Evolutionary conservation across 2,888 invertebrate species (phyloP).

Genomic region (Rhorus exstirpatorius): DNA sequence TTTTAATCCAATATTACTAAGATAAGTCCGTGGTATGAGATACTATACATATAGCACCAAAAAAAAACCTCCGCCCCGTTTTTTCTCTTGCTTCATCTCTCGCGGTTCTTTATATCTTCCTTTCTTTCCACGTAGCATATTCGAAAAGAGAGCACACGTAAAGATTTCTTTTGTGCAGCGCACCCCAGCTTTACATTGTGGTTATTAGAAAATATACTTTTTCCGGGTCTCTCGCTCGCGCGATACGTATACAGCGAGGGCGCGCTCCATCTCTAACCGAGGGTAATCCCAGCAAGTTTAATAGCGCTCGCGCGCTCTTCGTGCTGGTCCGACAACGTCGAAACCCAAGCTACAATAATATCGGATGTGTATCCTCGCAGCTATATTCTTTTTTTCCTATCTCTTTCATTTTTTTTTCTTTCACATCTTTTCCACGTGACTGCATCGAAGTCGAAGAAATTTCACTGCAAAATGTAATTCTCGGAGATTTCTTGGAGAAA

Average conservation of each 20-base stretch:
- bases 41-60: slow-evolving; percentile 39
- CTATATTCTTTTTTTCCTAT: slow-evolving; percentile 39
- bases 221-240: slow-evolving; percentile 64
- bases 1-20: slow-evolving; percentile 86
- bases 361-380: background rate
- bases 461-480: background rate
- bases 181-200: slow-evolving; percentile 85
- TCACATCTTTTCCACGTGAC: slow-evolving; percentile 53
- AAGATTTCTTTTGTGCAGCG: slow-evolving; percentile 85
- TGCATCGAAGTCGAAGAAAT: slow-evolving; percentile 46
- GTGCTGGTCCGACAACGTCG: slow-evolving; percentile 36
- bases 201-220: slow-evolving; percentile 85
- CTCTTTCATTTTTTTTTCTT: slow-evolving; percentile 47
- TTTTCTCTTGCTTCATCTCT: slow-evolving; percentile 53
- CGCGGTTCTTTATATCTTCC: slow-evolving; percentile 43
- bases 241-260: slow-evolving; percentile 43
- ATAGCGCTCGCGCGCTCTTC: slow-evolving; percentile 54
- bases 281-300: slow-evolving; percentile 62
- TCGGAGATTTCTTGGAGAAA: no score
- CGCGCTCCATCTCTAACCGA: slow-evolving; percentile 63
- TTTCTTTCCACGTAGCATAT: slow-evolving; percentile 60
- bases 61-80: slow-evolving; percentile 70
- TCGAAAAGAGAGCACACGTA: slow-evolving; percentile 58
- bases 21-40: slow-evolving; percentile 81
- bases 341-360: slow-evolving; percentile 6